Evolutionary conservation across 2,797 vertebrate genomes (phyloP).

Genomic region (Hydrolagus colliei): DNA sequence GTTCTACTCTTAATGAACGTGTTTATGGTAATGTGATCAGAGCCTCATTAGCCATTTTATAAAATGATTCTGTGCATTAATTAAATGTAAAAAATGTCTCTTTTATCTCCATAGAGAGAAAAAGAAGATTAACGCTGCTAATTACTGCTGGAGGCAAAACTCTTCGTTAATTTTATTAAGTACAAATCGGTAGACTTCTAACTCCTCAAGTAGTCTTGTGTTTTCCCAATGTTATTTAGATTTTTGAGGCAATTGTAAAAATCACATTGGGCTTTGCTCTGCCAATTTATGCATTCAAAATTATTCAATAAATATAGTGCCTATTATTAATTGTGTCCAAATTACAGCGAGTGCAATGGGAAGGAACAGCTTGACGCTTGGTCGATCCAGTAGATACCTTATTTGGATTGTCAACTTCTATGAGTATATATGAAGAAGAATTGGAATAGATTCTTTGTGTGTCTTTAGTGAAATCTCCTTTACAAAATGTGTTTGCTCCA

Average conservation of each 20-base stretch:
- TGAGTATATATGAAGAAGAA: no score
- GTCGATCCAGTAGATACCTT: not conserved
- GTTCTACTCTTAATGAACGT: constrained; percentile 62
- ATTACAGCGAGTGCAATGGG: not conserved
- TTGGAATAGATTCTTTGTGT: not conserved
- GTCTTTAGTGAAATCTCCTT: not conserved
- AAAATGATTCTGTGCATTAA: constrained; percentile 84
- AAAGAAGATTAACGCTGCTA: constrained; percentile 66
- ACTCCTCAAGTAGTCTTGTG: not conserved
- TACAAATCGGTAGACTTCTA: constrained; percentile 38
- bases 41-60: constrained; percentile 85
- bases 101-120: constrained; percentile 61
- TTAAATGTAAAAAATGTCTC: constrained; percentile 80
- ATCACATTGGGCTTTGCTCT: not conserved
- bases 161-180: constrained; percentile 43
- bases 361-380: not conserved
- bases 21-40: constrained; percentile 82
- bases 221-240: not conserved
- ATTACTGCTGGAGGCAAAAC: constrained; percentile 58
- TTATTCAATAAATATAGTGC: not conserved
- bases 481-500: not conserved
- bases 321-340: not conserved
- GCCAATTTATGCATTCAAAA: not conserved
- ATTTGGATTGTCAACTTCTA: no score
- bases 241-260: no score